Base-by-base conservation (phyloP, 2,888 invertebrate genomes). In the Ophioninae sp. region DNA sequence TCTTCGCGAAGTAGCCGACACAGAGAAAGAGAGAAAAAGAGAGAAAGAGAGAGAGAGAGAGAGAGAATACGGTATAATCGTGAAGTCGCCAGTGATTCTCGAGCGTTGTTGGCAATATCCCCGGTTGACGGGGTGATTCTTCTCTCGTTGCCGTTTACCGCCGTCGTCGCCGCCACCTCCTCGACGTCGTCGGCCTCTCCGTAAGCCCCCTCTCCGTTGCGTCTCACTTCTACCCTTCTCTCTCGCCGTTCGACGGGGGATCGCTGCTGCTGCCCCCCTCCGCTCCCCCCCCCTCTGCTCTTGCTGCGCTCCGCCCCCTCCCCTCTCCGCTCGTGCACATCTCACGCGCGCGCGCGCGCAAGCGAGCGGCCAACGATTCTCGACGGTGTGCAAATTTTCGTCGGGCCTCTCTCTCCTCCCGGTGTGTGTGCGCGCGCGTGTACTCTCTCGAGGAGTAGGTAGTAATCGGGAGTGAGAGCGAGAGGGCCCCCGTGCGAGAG, bases 101-200 rank as follows among this genome's bases (percentile, higher is more conserved):
- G 73, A 39, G 79, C n/a, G n/a, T n/a, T n/a, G n/a, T n/a, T 84
- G 81, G 83, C 73, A 86, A 79, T 82, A n/a, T n/a, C n/a, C 82
- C 85, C 84, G 84, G 86, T 84, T 85, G 86, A 85, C 85, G 83
- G 82, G 83, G 79, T 64, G 59, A 61, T 74, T 59, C 84, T 83
- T 82, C 80, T 84, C 81, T 76, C 81, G 77, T 73, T 68, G 79
- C 81, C 74, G 78, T 69, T 81, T 78, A 65, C 61, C 68, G 67
- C 76, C 78, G 78, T 63, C 69, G 78, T 81, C 74, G 69, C 79
- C 83, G 77, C 85, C 68, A 75, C 85, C 75, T 51, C 69, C 81
- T 82, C 85, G 79, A 84, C 72, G 77, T 80, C 65, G 65, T 82
- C 81, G 68, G 79, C 75, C 39, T 75, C 59, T 44, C 63, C 81